A percentile compares a stretch with the other conserved stretches of the same genome.
phyloP scores from a whole-genome alignment of 2,888 invertebrate species.

The Branchipolynoe longqiensis region DNA sequence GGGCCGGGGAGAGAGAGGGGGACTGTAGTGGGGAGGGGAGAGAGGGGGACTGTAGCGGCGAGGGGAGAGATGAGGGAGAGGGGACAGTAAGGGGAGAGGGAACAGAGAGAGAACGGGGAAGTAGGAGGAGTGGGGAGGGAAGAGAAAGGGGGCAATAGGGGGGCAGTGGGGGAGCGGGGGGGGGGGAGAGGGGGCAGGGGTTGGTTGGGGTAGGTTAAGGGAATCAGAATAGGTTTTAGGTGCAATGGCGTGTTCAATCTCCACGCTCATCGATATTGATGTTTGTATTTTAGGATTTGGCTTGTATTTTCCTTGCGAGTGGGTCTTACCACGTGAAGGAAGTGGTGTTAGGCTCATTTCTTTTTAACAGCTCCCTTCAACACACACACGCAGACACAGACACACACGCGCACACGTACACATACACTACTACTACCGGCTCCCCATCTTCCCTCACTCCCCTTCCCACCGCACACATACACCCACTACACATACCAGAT shows the following conservation, averaged over 20 bases:
- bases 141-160: not conserved
- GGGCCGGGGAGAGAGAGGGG: too few relatives aligned
- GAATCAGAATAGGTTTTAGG: not conserved
- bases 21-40: too few relatives aligned
- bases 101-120: not conserved
- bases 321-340: too few relatives aligned
- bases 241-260: conserved; percentile 29
- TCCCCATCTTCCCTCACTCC: not conserved
- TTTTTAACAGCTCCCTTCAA: too few relatives aligned
- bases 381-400: too few relatives aligned
- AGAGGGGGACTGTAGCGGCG: too few relatives aligned
- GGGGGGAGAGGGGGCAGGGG: not conserved
- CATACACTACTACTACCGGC: too few relatives aligned
- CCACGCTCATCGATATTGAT: conserved; percentile 46
- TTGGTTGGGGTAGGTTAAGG: not conserved
- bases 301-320: not conserved
- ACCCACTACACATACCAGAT: too few relatives aligned
- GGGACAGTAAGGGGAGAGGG: not conserved
- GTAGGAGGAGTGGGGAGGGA: not conserved
- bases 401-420: too few relatives aligned
- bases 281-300: conserved; percentile 25
- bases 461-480: conserved; percentile 22
- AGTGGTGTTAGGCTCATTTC: too few relatives aligned
- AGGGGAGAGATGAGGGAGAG: too few relatives aligned
- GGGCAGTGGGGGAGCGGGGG: not conserved